A percentile compares a stretch with the other conserved stretches of the same genome.
These are phyloP conservation scores for Hyles lineata DNA, from an alignment of 2,888 invertebrate genomes.

Conservation along the genomic window DNA sequence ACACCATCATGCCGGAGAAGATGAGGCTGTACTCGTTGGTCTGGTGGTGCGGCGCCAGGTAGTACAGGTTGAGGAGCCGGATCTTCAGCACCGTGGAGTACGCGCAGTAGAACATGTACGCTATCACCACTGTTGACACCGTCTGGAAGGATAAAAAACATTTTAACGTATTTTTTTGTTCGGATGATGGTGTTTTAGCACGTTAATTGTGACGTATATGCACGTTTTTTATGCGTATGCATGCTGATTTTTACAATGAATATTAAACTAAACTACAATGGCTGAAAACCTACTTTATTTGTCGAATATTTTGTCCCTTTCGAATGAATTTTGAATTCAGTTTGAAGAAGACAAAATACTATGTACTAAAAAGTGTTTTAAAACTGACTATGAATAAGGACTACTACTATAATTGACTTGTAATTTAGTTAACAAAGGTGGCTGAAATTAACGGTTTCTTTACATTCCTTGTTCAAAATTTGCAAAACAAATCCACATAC, in stretches of 20 bases:
- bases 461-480: not conserved
- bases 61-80: slow-evolving; percentile 97
- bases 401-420: no score
- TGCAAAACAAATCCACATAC: slow-evolving; percentile 76
- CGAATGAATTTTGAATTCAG: no score
- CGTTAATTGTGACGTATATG: no score
- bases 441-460: not conserved
- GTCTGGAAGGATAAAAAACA: slow-evolving; percentile 82
- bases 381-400: no score
- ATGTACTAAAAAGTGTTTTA: no score
- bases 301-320: no score
- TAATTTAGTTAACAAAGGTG: not conserved
- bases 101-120: slow-evolving; percentile 98
- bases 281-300: no score
- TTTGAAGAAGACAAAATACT: no score
- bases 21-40: slow-evolving; percentile 99
- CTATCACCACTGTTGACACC: slow-evolving; percentile 95
- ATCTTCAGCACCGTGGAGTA: slow-evolving; percentile 99
- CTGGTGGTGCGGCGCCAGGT: slow-evolving; percentile 98
- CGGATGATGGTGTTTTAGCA: not conserved
- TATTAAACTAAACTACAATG: no score
- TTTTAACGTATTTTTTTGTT: not conserved
- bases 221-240: not conserved
- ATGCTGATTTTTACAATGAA: no score
- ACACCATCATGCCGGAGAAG: slow-evolving; percentile 99